Base-by-base conservation (phyloP, 2,113 vertebrate genomes). In the Aplodontia rufa region DNA sequence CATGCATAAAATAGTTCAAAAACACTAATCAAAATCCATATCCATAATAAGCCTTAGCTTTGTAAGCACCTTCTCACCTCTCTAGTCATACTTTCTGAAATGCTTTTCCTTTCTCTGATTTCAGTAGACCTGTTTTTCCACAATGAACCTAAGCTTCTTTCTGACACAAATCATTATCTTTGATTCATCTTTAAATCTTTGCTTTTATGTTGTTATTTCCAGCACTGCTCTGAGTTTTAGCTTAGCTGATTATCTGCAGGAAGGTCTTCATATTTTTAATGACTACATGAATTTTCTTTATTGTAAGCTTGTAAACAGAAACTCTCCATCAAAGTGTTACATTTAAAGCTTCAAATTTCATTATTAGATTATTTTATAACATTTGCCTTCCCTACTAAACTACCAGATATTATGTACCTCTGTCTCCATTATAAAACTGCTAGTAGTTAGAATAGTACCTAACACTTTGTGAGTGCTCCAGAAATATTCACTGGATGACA, bases 321-420 rank as follows among this genome's bases (percentile, higher is more conserved):
- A 62, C 0, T 49, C 12, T 64, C 49, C 11, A 83, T 93, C 47
- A 53, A 80, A 62, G 55, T 74, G 6, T 24, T 84, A 51, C 9
- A 80, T 75, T 26, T 84, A 22, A 75, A 55, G 37, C 42, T 88
- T 93, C 24, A 40, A 51, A 84, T 76, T 37, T 93, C 84, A 84
- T 49, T 75, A 80, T 88, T 60, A 30, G 6, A 35, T 82, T 60
- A 2, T 89, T 86, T 81, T 22, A 82, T 82, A 45, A 60, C 1
- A 42, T 55, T 28, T 60, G 0, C n/a, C 6, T 91, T 85, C 8
- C 19, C 37, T 72, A 28, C 47, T 81, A 69, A 32, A 80, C 1
- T 69, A 19, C 11, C 3, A 64, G 4, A n/a, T 83, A 49, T 22
- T 84, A 0, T 84, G 16, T 72, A 3, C 82, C 55, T 55, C 49